Conservation (phyloP, 2,113 vertebrate species). For the Ciconia maguari region DNA sequence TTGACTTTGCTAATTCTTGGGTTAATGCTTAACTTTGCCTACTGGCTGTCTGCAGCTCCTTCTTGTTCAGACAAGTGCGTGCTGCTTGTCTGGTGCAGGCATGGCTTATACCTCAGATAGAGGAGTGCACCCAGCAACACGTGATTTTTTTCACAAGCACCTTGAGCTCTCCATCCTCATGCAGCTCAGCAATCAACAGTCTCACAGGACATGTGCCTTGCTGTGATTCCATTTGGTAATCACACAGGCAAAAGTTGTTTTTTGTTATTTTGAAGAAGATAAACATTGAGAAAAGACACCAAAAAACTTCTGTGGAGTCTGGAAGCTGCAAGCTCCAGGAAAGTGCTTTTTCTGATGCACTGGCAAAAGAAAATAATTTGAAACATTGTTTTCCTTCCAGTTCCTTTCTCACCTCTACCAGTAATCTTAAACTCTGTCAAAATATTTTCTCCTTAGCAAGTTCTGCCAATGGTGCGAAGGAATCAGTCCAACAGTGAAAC, state of each 20-base stretch:
- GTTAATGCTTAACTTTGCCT: neutral
- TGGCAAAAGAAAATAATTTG: neutral
- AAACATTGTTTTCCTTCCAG: slow-evolving; percentile 32
- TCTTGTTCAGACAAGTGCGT: neutral
- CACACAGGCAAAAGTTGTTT: neutral
- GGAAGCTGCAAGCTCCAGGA: neutral
- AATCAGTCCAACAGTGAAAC: slow-evolving; percentile 7
- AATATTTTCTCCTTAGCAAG: slow-evolving; percentile 39
- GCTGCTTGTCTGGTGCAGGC: neutral
- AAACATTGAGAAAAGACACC: neutral
- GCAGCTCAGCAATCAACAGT: neutral
- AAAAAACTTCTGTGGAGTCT: neutral
- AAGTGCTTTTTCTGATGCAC: neutral
- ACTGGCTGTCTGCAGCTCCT: neutral
- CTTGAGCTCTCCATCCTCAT: neutral
- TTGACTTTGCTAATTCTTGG: neutral
- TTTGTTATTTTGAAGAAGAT: neutral
- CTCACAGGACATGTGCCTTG: neutral
- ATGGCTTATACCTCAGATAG: neutral
- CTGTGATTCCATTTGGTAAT: neutral
- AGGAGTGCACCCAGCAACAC: neutral
- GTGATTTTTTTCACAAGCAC: neutral
- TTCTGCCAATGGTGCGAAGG: slow-evolving; percentile 7
- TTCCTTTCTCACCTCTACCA: slow-evolving; percentile 35
- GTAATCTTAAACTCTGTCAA: slow-evolving; percentile 40